Evolutionary conservation across 1,140 invertebrate species (phyloP), one percentile per base, ranked within the genome.

Genomic region (Formica exsecta): DNA sequence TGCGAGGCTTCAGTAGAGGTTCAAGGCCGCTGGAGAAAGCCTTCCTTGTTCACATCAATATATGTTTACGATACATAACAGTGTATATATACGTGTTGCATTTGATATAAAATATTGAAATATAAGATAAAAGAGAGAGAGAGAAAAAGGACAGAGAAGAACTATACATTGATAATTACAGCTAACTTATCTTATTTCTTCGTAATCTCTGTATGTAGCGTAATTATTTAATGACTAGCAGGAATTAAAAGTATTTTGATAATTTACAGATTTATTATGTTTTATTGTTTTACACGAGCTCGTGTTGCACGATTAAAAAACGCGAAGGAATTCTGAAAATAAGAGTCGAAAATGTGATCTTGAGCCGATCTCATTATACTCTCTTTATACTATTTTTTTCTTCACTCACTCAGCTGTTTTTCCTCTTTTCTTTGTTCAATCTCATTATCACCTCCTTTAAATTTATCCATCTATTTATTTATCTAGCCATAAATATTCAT

Each of bases 11-110:
- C 79, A 91, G 73, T 73, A 75, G 77, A 87, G 91, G 90, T 90
- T 92, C 94, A 92, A 94, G 93, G 92, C 87, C 90, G 89, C 19
- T 59, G 70, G 86, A 91, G 90, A 90, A 91, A 92, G 91, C 88
- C 90, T 93, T 92, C 90, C 92, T 92, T 89, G 85, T 92, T 90
- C 86, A 57, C 66, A 59, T 59, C 74, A 48, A 91, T 83, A 87
- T 85, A 76, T 76, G 32, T 75, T 25, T 80, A 61, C 48, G 66
- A 76, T 76, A 44, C 4, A 32, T 44, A 16, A 68, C 38, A 44
- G 9, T 25, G 32, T 36, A 22, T 64, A 41, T 38, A 65, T 22
- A 32, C 16, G 22, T 38, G 22, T 68, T 83, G 9, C 4, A 29
- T 54, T 79, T 9, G 8, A 44, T 32, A 25, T 0, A 48, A 83